These are phyloP conservation scores for Casuarius casuarius DNA, from an alignment of 2,113 vertebrate species.

Conservation along the genomic window DNA sequence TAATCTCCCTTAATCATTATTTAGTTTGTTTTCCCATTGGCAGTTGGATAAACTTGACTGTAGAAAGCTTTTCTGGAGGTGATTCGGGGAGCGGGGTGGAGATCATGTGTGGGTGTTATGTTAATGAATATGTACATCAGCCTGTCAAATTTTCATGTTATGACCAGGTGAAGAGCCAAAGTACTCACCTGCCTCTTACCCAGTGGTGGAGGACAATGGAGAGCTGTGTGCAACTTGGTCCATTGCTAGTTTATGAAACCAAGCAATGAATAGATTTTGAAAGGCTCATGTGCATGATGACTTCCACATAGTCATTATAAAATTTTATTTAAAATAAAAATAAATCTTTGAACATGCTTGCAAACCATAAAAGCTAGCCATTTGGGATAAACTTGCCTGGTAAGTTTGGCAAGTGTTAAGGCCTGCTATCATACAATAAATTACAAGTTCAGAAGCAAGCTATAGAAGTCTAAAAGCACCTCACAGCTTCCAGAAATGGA, in stretches of 20 bases:
- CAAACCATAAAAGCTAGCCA: not conserved
- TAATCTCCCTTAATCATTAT: not conserved
- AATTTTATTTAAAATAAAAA: not conserved
- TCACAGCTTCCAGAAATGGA: not conserved
- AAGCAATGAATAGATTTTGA: conserved; percentile 11
- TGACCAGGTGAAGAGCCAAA: not conserved
- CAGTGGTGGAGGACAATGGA: not conserved
- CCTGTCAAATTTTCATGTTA: not conserved
- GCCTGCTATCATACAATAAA: not conserved
- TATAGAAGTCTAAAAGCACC: not conserved
- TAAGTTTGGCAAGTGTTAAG: not conserved
- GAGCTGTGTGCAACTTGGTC: not conserved
- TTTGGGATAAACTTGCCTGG: not conserved
- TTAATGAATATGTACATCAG: not conserved
- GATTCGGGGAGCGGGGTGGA: not conserved
- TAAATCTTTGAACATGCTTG: not conserved
- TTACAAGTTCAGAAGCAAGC: not conserved
- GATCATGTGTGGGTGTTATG: not conserved
- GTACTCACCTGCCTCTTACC: not conserved
- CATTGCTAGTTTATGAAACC: not conserved
- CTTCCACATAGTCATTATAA: not conserved
- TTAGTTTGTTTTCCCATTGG: not conserved
- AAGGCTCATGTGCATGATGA: not conserved
- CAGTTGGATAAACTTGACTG: not conserved
- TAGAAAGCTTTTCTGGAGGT: conserved; percentile 1